Base-by-base conservation (phyloP, 2,888 invertebrate genomes). In the Leptinotarsa rubiginosa region DNA sequence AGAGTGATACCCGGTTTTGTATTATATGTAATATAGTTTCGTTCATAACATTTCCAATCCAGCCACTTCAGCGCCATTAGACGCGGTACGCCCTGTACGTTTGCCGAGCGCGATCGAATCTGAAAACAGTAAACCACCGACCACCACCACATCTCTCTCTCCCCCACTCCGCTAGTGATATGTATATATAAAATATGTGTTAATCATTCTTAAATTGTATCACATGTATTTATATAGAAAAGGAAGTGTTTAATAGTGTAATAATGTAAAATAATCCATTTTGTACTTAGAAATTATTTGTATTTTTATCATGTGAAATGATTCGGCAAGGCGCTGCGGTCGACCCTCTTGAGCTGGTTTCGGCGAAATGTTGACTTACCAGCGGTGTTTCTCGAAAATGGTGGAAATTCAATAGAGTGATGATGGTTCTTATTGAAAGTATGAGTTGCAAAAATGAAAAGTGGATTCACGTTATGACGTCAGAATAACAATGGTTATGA, bases 1-100 rank as follows among this genome's bases (percentile, higher is more conserved):
- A 83, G 83, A 79, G 41, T 41, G 80, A 75, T 79, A 79, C 79
- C 80, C 77, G 73, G 83, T 85, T 85, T 85, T 87, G 87, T 87
- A 87, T 86, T 87, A 87, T 87, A 87, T 83, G 87, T 87, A 87
- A 87, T 86, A 87, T 87, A 87, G 86, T 87, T 87, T 87, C 84
- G 85, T 86, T 84, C 80, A 81, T 83, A 84, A 85, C 85, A 85
- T 86, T 86, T 86, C 85, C 85, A 85, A 85, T 81, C 79, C 82
- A 83, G 84, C 84, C 84, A 84, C 81, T 70, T 76, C 70, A 74
- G 69, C 78, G 81, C 81, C 80, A 83, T 82, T 80, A 79, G 72
- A 77, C 69, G 64, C 22, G 50, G 68, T 56, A 41, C 49, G 47
- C 54, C 80, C 80, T 83, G 85, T 85, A 84, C 85, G 83, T 84